Evolutionary conservation across 2,888 invertebrate species (phyloP), one percentile per base, ranked within the genome.

Genomic region (Leptopilina syphax): DNA sequence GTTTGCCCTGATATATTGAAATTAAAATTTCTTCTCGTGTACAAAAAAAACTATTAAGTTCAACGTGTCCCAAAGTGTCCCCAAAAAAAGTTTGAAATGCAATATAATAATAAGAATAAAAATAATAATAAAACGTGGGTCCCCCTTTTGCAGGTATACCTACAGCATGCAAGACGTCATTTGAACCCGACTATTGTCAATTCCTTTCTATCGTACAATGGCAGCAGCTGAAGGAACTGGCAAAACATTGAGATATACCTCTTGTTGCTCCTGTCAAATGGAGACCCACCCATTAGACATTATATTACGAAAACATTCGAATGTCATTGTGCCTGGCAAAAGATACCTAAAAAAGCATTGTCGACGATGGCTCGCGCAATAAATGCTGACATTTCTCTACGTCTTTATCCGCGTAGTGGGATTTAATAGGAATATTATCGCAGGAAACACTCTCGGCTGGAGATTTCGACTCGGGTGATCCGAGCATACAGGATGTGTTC

Each of bases 241-340:
- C 90, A 91, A 91, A 91, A 91, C 91, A 91, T 91, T 91, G 90
- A 91, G 91, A 91, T 91, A 87, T 89, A 87, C 88, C 88, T 87
- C 80, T 89, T 89, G 90, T 90, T 90, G 89, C 85, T 86, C 85
- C 87, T 89, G 90, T 90, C 90, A 89, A 87, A 86, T 84, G 84
- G 80, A 81, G 85, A 70, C 84, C 89, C 87, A 84, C 87, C 87
- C 83, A 79, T 83, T 76, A 83, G 84, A 88, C 87, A 88, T 90
- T 89, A 90, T 90, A 90, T 90, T 90, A 90, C 89, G 86, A 90
- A 90, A 90, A 91, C 89, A 91, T 91, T 91, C 87, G 87, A 84
- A 88, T 86, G 85, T 85, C 78, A 67, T 78, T 73, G 73, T 79
- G 68, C 76, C 80, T 82, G 78, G 77, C 77, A 57, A 77, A 60